These are phyloP conservation scores for Tethya wilhelma DNA, from an alignment of 37 sponge, comb jelly and placozoan species.

Conservation along the genomic window DNA sequence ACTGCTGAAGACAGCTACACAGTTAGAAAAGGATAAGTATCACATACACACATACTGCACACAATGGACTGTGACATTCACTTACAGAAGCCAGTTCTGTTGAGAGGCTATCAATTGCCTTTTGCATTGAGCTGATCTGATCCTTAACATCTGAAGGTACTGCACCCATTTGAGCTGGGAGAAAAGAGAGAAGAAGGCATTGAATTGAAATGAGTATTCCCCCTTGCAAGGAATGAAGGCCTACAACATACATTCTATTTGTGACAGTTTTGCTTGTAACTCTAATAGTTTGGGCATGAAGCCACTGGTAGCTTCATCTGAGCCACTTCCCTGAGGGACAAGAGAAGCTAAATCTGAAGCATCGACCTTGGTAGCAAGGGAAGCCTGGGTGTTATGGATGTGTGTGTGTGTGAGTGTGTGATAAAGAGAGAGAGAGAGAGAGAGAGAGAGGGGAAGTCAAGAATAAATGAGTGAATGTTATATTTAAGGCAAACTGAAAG, in stretches of 20 bases:
- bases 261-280: conserved; percentile 72
- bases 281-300: conserved; percentile 81
- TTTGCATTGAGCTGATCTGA: conserved; percentile 64
- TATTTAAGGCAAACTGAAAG: too few species aligned
- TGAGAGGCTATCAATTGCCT: conserved; percentile 57
- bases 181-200: neutral
- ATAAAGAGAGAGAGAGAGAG: too few species aligned
- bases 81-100: conserved; percentile 65
- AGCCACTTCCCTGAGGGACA: conserved; percentile 18
- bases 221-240: neutral
- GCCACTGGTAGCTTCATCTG: conserved; percentile 32
- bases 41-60: neutral
- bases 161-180: conserved; percentile 51
- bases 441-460: too few species aligned
- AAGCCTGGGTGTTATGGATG: conserved; percentile 16
- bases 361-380: conserved; percentile 55
- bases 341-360: conserved; percentile 59
- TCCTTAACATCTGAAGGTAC: conserved; percentile 67
- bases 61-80: neutral
- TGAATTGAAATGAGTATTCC: neutral
- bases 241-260: conserved; percentile 46
- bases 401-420: too few species aligned
- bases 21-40: neutral
- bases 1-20: conserved; percentile 7
- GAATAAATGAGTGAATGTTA: too few species aligned